Evolutionary conservation across 2,113 vertebrate species (phyloP).

Genomic region (Plestiodon gilberti): DNA sequence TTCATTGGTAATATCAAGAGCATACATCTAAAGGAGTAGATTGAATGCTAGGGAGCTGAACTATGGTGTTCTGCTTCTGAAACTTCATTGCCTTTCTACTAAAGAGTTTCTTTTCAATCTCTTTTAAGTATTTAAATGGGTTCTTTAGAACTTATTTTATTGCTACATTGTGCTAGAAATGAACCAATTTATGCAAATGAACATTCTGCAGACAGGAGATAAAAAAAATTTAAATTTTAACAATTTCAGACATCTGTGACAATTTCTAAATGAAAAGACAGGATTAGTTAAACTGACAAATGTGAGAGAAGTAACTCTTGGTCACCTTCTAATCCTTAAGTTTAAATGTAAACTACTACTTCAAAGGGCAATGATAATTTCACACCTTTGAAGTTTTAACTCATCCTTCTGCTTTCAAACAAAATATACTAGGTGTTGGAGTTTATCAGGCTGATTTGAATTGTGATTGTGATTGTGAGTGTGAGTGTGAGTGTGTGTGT

Average conservation of each 20-base stretch:
- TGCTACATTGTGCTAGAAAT: conserved; percentile 65
- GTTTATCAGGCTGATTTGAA: conserved; percentile 34
- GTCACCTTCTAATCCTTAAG: conserved; percentile 72
- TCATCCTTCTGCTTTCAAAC: conserved; percentile 59
- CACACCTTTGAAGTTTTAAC: conserved; percentile 66
- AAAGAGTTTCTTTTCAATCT: conserved; percentile 54
- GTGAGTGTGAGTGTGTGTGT: not conserved
- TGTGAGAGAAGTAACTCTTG: conserved; percentile 60
- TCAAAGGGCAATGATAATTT: conserved; percentile 68
- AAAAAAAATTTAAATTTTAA: conserved; percentile 75
- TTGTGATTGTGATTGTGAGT: not conserved
- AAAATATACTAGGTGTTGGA: conserved; percentile 51
- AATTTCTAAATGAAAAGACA: conserved; percentile 70
- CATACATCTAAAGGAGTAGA: not conserved
- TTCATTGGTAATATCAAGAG: not conserved
- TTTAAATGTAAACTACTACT: conserved; percentile 66
- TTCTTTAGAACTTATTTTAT: conserved; percentile 70
- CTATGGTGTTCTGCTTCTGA: conserved; percentile 40
- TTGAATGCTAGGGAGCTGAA: conserved; percentile 35
- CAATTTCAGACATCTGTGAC: conserved; percentile 74
- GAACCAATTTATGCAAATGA: conserved; percentile 78
- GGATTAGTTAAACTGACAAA: conserved; percentile 68
- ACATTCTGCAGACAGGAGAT: conserved; percentile 76
- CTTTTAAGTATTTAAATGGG: conserved; percentile 66
- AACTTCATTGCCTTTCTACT: conserved; percentile 46